Evolutionary conservation across 2,888 invertebrate genomes (phyloP).

Genomic region (Frankliniella intonsa): DNA sequence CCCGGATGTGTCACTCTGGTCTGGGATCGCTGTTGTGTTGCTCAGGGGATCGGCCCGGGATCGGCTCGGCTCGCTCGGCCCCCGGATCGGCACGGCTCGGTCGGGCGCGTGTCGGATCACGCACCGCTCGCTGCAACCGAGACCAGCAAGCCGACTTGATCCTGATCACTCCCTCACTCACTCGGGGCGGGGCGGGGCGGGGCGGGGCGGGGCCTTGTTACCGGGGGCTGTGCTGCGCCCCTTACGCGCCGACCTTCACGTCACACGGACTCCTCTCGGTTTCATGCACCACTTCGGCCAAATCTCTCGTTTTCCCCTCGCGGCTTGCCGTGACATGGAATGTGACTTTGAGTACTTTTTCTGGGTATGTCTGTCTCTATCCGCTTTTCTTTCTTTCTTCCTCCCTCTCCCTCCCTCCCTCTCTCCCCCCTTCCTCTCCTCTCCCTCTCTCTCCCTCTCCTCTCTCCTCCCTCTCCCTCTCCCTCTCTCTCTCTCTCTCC

Average conservation of each 20-base stretch:
- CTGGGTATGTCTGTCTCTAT: no score
- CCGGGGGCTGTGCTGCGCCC: background rate
- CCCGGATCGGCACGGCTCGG: background rate
- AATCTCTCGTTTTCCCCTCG: no score
- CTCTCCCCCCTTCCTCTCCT: background rate
- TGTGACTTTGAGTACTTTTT: no score
- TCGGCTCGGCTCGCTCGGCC: background rate
- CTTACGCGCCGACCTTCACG: background rate
- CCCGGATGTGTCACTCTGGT: conserved; percentile 1
- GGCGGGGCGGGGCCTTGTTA: background rate
- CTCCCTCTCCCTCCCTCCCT: background rate
- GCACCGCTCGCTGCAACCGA: background rate
- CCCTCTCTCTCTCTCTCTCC: background rate
- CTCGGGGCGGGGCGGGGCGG: background rate
- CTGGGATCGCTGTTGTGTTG: background rate
- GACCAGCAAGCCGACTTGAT: conserved; percentile 1
- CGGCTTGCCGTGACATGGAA: no score
- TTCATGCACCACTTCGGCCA: no score
- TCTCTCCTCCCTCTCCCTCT: background rate
- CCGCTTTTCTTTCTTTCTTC: background rate
- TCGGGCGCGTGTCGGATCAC: conserved; percentile 18
- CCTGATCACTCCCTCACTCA: background rate
- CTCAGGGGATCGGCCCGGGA: background rate
- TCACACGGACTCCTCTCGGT: no score
- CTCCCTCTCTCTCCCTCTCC: background rate